Conservation (phyloP, 2,888 invertebrate species). For the Willowsia nigromaculata region DNA sequence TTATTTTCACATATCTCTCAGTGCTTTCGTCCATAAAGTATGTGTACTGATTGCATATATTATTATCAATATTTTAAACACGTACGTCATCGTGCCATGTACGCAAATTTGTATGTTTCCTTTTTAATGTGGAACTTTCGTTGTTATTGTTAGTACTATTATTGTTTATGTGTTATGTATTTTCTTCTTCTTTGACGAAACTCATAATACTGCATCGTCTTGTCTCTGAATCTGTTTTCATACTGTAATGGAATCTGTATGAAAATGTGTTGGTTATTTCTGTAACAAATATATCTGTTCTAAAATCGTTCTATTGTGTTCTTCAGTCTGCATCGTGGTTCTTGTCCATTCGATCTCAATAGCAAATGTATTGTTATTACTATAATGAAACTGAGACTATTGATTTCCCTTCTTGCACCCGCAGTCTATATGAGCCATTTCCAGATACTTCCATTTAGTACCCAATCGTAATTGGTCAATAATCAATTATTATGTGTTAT, state of each 20-base stretch:
- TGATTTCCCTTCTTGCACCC: background rate
- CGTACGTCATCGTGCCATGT: background rate
- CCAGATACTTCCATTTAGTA: background rate
- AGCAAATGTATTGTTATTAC: background rate
- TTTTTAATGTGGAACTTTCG: background rate
- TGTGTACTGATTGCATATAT: background rate
- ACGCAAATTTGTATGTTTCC: background rate
- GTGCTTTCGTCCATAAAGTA: background rate
- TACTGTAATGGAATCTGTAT: background rate
- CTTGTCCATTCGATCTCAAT: background rate
- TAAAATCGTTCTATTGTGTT: background rate
- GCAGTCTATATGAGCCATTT: background rate
- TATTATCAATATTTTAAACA: background rate
- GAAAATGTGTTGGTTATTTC: background rate
- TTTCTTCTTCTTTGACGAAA: background rate
- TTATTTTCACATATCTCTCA: background rate
- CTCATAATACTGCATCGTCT: background rate
- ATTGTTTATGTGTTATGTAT: background rate
- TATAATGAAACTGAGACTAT: background rate
- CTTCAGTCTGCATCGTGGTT: conserved; percentile 8
- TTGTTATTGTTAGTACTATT: no score
- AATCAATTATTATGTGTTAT: conserved; percentile 2
- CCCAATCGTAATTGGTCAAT: background rate
- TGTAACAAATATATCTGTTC: background rate
- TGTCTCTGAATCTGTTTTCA: background rate